A percentile compares a stretch with the other conserved stretches of the same genome.
phyloP scores from a whole-genome alignment of 2,113 vertebrate species.

The Rhabdomys dilectus region DNA sequence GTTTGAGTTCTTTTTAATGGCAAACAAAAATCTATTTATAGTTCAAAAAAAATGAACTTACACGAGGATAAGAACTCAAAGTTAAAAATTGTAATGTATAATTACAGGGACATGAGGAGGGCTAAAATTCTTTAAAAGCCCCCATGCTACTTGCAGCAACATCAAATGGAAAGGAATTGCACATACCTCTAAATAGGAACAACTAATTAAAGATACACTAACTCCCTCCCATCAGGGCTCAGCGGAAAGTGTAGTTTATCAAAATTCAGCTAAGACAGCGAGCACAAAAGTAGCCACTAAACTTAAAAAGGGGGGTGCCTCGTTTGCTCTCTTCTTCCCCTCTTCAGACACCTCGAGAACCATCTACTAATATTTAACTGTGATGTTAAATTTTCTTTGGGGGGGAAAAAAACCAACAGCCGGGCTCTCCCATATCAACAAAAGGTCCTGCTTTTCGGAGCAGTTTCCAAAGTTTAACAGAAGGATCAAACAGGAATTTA shows the following conservation, averaged over 20 bases:
- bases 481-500: conserved; percentile 80
- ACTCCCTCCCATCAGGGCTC: conserved; percentile 63
- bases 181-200: conserved; percentile 72
- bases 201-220: conserved; percentile 77
- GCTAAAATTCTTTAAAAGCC: conserved; percentile 73
- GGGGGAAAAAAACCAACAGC: conserved; percentile 54
- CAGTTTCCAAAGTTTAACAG: conserved; percentile 87
- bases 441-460: conserved; percentile 86
- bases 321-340: conserved; percentile 38
- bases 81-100: conserved; percentile 71
- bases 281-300: conserved; percentile 65
- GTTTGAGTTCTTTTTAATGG: conserved; percentile 86
- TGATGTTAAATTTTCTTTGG: conserved; percentile 80
- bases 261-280: conserved; percentile 77
- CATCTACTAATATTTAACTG: conserved; percentile 66
- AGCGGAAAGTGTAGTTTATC: conserved; percentile 64
- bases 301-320: conserved; percentile 71
- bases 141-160: conserved; percentile 55
- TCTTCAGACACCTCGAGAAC: conserved; percentile 68
- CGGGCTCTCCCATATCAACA: conserved; percentile 83
- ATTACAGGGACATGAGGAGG: conserved; percentile 64
- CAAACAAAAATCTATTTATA: conserved; percentile 86
- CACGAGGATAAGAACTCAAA: conserved; percentile 78
- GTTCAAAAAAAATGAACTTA: conserved; percentile 79
- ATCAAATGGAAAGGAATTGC: conserved; percentile 63